Base-by-base conservation (phyloP, 2,888 invertebrate genomes). In the Drosophila anceps region DNA sequence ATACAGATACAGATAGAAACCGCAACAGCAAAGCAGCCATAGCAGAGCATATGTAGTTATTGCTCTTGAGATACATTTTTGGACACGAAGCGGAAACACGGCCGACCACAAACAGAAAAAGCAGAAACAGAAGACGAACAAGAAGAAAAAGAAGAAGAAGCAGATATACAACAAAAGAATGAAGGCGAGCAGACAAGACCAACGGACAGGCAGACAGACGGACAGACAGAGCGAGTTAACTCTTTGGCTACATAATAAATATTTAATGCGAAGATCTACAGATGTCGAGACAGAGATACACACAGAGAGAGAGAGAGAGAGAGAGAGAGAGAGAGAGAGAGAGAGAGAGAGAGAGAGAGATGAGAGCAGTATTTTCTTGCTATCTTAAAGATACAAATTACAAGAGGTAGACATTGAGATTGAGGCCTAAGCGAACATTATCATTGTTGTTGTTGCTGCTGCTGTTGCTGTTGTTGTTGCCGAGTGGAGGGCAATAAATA, bases 181-280 rank as follows among this genome's bases (percentile, higher is more conserved):
- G 65, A 67, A 65, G 65, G 81, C 69, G 54, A 27, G 12, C 54
- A 39, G 54, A 33, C 24, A 44, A 64, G 66, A 53, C 53, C 53
- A 53, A 18, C n/a, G 24, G 37, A 27, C 13, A 1, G 41, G 27
- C 48, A 9, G 48, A 48, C 59, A 27, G 43, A 18, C 53, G n/a
- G 37, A 24, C 53, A 27, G 37, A 24, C 41, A 55, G 70, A 84
- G 76, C 85, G 76, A 83, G 84, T 86, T 81, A 88, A 84, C 84
- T 86, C 84, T 89, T 86, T 81, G 89, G 84, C 89, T 86, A 79
- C 87, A 88, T 88, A 84, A 84, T 84, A 84, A 88, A 88, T 86
- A 82, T 81, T 87, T 76, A 82, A 82, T 89, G 85, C 76, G 83
- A 72, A 79, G 79, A 88, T 87, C 51, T 74, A 67, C 67, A 67